Percentiles rank a stretch among this genome's conserved stretches.
Conservation (phyloP, 2,113 vertebrate species). For the Oncorhynchus nerka region DNA sequence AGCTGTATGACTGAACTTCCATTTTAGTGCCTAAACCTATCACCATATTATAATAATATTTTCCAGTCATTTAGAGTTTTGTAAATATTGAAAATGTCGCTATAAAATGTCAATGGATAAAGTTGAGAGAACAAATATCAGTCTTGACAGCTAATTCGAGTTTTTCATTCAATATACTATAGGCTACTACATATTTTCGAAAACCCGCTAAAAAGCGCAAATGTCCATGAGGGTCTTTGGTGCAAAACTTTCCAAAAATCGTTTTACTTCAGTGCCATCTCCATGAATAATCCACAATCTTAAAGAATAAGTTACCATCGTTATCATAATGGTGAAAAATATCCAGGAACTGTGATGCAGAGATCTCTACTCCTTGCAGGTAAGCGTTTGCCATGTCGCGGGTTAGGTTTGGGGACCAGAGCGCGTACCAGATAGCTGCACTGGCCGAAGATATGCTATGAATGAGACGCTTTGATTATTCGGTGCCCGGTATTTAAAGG, state of each 20-base stretch:
- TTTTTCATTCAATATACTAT: background rate
- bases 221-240: background rate
- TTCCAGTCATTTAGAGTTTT: no score
- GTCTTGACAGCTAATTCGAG: background rate
- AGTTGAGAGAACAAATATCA: background rate
- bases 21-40: no score
- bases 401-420: background rate
- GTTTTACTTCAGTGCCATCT: background rate
- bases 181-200: background rate
- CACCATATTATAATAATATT: no score
- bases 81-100: no score
- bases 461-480: conserved; percentile 24
- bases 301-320: conserved; percentile 50
- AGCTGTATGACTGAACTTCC: background rate
- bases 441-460: conserved; percentile 20
- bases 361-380: conserved; percentile 80
- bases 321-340: conserved; percentile 87
- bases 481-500: conserved; percentile 39
- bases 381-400: conserved; percentile 77
- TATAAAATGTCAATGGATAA: no score
- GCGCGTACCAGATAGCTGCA: background rate
- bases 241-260: background rate
- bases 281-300: conserved; percentile 8
- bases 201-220: background rate
- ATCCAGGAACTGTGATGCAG: conserved; percentile 84